These are phyloP conservation scores for Sparus aurata DNA, from an alignment of 2,797 vertebrate genomes.

Conservation along the genomic window DNA sequence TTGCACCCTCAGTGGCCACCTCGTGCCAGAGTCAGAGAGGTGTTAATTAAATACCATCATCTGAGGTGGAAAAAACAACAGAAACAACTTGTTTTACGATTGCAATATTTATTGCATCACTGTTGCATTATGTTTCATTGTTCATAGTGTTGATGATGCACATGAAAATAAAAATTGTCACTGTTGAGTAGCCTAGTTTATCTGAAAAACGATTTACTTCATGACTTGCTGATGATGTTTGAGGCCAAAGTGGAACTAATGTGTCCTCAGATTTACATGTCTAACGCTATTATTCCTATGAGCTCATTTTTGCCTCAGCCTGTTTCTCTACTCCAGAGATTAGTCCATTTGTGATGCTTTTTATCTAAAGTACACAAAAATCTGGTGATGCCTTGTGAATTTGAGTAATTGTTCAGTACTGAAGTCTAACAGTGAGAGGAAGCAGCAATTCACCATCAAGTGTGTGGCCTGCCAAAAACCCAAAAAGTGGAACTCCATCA, in stretches of 20 bases:
- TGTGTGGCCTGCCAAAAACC: too few relatives aligned
- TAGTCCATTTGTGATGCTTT: not conserved
- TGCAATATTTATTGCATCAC: not conserved
- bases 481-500: too few relatives aligned
- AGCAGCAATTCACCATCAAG: too few relatives aligned
- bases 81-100: not conserved
- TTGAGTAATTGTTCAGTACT: too few relatives aligned
- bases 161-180: not conserved
- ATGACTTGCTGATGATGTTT: conserved; percentile 1
- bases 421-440: too few relatives aligned
- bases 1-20: not conserved
- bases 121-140: not conserved
- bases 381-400: too few relatives aligned
- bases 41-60: not conserved
- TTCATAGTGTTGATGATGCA: not conserved
- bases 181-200: not conserved
- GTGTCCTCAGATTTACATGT: not conserved
- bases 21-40: not conserved
- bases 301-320: conserved; percentile 4
- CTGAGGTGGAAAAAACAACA: conserved; percentile 7
- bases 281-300: not conserved
- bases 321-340: conserved; percentile 34
- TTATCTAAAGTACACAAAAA: too few relatives aligned
- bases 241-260: not conserved
- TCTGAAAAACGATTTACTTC: not conserved